phyloP scores from a whole-genome alignment of 1,140 invertebrate species.

The Sycobia sp. region DNA sequence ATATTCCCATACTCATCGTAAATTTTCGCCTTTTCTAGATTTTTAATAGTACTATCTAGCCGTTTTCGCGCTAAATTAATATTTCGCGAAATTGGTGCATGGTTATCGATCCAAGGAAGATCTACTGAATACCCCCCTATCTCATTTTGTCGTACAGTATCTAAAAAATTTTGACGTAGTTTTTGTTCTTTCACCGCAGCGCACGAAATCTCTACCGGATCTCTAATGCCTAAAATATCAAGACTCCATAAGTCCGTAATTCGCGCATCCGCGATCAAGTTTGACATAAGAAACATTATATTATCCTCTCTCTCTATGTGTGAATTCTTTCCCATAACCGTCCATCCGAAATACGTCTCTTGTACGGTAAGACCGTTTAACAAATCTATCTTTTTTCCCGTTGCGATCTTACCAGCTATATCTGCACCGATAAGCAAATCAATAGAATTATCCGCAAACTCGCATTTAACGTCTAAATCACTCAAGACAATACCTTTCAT shows the following conservation, averaged over 20 bases:
- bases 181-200: constrained; percentile 1
- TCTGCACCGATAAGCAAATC: constrained; percentile 19
- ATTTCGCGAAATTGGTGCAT: background rate
- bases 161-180: constrained; percentile 5
- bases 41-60: background rate
- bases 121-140: constrained; percentile 8
- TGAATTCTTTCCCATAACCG: too few relatives aligned
- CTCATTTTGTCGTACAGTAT: constrained; percentile 4
- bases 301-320: too few relatives aligned
- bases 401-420: too few relatives aligned
- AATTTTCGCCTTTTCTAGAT: constrained; percentile 21
- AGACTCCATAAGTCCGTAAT: background rate
- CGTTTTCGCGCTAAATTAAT: background rate
- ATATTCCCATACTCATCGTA: constrained; percentile 9
- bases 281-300: too few relatives aligned
- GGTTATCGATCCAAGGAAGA: constrained; percentile 1
- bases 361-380: too few relatives aligned
- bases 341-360: too few relatives aligned
- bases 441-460: background rate
- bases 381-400: constrained; percentile 1
- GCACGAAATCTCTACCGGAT: background rate
- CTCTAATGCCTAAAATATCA: too few relatives aligned
- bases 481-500: constrained; percentile 12
- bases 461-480: constrained; percentile 8
- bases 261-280: background rate